A percentile compares a stretch with the other conserved stretches of the same genome.
Evolutionary conservation across 2,113 vertebrate species (phyloP).

Genomic region (Promerops cafer): DNA sequence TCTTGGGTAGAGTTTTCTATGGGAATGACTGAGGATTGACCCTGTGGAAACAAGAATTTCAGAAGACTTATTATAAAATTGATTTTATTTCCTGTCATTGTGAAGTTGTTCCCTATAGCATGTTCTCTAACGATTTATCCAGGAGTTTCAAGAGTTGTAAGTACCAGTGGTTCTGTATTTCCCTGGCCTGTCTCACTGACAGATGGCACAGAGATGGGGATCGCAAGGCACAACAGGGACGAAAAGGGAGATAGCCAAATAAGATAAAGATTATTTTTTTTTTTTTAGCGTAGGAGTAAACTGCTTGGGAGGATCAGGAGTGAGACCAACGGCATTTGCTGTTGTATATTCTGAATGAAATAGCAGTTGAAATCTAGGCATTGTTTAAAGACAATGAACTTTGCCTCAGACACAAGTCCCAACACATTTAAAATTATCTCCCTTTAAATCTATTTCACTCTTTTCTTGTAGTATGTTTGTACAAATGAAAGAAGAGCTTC

Average conservation of each 20-base stretch:
- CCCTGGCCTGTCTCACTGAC: slow-evolving; percentile 22
- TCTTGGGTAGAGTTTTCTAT: not conserved
- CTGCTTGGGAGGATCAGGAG: not conserved
- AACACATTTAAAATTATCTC: not conserved
- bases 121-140: slow-evolving; percentile 42
- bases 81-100: slow-evolving; percentile 23
- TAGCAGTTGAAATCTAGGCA: not conserved
- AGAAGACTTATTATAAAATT: slow-evolving; percentile 22
- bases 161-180: slow-evolving; percentile 41
- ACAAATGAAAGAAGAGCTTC: not conserved
- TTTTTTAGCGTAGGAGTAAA: not conserved
- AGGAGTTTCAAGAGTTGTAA: not conserved
- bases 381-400: not conserved
- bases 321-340: not conserved
- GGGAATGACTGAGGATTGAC: slow-evolving; percentile 3
- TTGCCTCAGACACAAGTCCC: not conserved
- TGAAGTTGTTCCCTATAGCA: not conserved
- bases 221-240: not conserved
- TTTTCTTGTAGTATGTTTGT: not conserved
- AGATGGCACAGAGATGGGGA: not conserved
- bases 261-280: not conserved
- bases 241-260: slow-evolving; percentile 4
- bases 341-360: not conserved
- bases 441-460: not conserved
- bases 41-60: slow-evolving; percentile 30